Conservation (phyloP, 2,113 vertebrate species). For the Chionodraco myersi region DNA sequence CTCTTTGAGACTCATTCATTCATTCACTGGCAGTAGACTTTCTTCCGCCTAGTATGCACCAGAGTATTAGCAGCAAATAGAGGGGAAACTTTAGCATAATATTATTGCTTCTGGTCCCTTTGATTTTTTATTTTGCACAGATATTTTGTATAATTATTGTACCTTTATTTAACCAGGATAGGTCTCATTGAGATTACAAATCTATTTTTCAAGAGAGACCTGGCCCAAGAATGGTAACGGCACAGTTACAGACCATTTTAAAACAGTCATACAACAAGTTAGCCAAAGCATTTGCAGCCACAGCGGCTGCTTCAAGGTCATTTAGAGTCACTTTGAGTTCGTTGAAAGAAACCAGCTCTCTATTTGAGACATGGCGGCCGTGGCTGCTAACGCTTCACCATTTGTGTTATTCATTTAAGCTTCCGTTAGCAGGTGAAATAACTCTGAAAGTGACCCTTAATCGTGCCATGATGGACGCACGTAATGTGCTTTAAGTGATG, state of each 20-base stretch:
- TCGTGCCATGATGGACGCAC: not conserved
- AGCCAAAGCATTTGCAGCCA: too few relatives aligned
- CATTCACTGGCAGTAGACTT: not conserved
- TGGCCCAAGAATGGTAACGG: too few relatives aligned
- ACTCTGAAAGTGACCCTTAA: conserved; percentile 15
- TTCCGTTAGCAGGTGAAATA: conserved; percentile 20
- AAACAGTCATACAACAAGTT: too few relatives aligned
- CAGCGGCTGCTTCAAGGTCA: too few relatives aligned
- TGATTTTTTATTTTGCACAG: not conserved
- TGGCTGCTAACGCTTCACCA: not conserved
- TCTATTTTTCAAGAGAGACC: too few relatives aligned
- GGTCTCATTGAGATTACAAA: too few relatives aligned
- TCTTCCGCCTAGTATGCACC: conserved; percentile 25
- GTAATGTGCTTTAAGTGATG: not conserved
- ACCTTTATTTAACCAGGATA: too few relatives aligned
- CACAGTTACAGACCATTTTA: too few relatives aligned
- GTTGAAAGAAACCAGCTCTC: too few relatives aligned
- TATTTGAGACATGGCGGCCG: not conserved
- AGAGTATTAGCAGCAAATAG: not conserved
- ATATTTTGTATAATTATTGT: too few relatives aligned
- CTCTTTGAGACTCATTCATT: not conserved
- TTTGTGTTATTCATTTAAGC: conserved; percentile 1
- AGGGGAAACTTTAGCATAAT: not conserved
- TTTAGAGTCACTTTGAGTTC: too few relatives aligned
- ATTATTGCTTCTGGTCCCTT: conserved; percentile 4